phyloP scores from a whole-genome alignment of 1,140 invertebrate species.

The Lasioglossum baleicum region DNA sequence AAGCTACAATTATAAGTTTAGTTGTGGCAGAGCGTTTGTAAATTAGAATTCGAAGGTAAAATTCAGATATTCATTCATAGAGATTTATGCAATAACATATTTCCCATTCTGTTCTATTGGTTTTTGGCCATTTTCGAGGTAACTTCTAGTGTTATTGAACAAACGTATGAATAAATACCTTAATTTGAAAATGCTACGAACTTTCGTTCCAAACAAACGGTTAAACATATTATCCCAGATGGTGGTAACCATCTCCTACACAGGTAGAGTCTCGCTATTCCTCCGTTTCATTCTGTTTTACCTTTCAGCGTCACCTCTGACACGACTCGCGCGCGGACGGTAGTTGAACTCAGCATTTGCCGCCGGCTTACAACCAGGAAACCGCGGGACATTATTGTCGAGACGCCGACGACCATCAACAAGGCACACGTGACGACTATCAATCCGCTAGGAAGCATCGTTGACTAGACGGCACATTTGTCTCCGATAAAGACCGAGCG shows the following conservation, averaged over 20 bases:
- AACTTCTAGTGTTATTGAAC: too few relatives aligned
- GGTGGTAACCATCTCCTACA: neutral
- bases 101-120: too few relatives aligned
- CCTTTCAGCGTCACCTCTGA: conserved; percentile 30
- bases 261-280: neutral
- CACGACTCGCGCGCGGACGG: conserved; percentile 4
- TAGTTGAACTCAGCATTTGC: conserved; percentile 48
- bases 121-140: too few relatives aligned
- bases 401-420: conserved; percentile 35
- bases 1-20: too few relatives aligned
- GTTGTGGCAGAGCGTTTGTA: too few relatives aligned
- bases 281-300: neutral
- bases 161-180: too few relatives aligned
- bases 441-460: conserved; percentile 3
- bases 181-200: too few relatives aligned
- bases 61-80: too few relatives aligned
- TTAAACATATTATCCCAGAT: neutral
- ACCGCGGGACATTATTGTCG: conserved; percentile 43
- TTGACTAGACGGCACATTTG: neutral
- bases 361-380: conserved; percentile 42
- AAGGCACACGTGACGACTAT: conserved; percentile 27
- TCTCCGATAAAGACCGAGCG: conserved; percentile 1
- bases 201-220: too few relatives aligned
- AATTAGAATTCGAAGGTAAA: too few relatives aligned
- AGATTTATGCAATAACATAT: too few relatives aligned